Percentiles rank a stretch among this genome's conserved stretches.
These are phyloP conservation scores for Aricia artaxerxes DNA, from an alignment of 2,888 invertebrate genomes.

Conservation along the genomic window DNA sequence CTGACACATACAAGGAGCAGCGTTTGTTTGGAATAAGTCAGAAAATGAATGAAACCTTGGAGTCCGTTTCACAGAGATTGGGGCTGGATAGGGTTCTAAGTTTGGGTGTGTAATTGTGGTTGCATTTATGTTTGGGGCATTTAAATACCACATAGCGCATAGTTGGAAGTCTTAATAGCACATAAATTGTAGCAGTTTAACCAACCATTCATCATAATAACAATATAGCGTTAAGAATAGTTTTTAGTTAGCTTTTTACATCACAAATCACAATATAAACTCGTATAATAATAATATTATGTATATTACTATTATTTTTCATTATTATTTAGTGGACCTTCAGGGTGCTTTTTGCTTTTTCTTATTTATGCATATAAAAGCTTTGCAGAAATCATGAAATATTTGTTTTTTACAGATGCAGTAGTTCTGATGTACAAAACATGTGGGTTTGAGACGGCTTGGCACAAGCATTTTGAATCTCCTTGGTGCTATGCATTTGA, in stretches of 20 bases:
- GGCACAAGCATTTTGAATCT: conserved; percentile 82
- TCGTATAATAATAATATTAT: background rate
- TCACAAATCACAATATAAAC: background rate
- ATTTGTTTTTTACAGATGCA: conserved; percentile 67
- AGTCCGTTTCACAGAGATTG: conserved; percentile 80
- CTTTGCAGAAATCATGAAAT: background rate
- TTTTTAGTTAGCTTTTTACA: background rate
- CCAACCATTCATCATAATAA: background rate
- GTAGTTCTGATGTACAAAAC: conserved; percentile 84
- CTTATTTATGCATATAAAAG: background rate
- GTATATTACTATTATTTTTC: background rate
- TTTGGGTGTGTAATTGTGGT: conserved; percentile 71
- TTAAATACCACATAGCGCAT: background rate
- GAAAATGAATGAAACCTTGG: conserved; percentile 80
- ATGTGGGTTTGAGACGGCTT: conserved; percentile 92
- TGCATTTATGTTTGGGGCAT: conserved; percentile 46
- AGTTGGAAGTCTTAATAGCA: background rate
- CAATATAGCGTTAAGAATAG: background rate
- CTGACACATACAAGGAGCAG: conserved; percentile 80
- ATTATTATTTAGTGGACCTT: background rate
- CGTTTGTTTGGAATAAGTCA: conserved; percentile 75
- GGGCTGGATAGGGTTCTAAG: conserved; percentile 77
- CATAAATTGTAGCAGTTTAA: background rate
- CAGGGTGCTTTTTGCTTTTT: background rate
- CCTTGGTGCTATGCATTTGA: conserved; percentile 91